A percentile compares a stretch with the other conserved stretches of the same genome.
These are phyloP conservation scores for Ridgeia piscesae DNA, from an alignment of 1,140 invertebrate genomes.

Conservation along the genomic window DNA sequence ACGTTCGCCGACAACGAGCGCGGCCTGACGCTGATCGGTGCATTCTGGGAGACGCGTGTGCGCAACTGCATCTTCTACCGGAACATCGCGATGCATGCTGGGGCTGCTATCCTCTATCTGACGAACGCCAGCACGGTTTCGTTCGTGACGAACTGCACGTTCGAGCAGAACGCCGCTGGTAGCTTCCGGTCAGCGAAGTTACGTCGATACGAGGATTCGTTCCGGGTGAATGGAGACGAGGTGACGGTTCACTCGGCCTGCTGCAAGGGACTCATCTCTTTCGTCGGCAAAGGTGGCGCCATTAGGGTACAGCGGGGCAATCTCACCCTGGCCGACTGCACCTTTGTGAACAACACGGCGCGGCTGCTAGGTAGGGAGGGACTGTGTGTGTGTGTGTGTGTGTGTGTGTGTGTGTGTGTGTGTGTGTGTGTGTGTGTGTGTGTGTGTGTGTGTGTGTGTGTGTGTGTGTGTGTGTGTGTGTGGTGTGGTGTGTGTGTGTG, in stretches of 20 bases:
- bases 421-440: too few relatives aligned
- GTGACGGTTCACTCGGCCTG: slow-evolving; percentile 21
- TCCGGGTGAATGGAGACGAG: slow-evolving; percentile 24
- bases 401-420: too few relatives aligned
- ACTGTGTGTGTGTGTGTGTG: too few relatives aligned
- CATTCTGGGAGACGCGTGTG: slow-evolving; percentile 10
- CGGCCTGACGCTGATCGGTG: slow-evolving; percentile 23
- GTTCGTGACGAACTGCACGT: slow-evolving; percentile 27
- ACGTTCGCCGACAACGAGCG: slow-evolving; percentile 23
- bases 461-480: too few relatives aligned
- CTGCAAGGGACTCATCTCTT: slow-evolving; percentile 28
- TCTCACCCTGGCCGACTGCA: slow-evolving; percentile 13
- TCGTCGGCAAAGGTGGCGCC: slow-evolving; percentile 28
- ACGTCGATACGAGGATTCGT: slow-evolving; percentile 10
- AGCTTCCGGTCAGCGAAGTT: slow-evolving; percentile 11
- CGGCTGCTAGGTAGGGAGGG: slow-evolving; percentile 13
- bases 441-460: too few relatives aligned
- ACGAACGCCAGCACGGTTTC: not conserved
- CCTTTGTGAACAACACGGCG: slow-evolving; percentile 26
- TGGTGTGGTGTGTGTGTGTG: too few relatives aligned
- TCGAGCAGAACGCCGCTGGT: slow-evolving; percentile 19
- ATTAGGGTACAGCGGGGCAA: slow-evolving; percentile 22
- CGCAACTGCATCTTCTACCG: slow-evolving; percentile 14
- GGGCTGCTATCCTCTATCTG: slow-evolving; percentile 21
- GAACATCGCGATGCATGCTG: slow-evolving; percentile 28